phyloP scores from a whole-genome alignment of 2,888 invertebrate species.

The Eupithecia subumbrata region DNA sequence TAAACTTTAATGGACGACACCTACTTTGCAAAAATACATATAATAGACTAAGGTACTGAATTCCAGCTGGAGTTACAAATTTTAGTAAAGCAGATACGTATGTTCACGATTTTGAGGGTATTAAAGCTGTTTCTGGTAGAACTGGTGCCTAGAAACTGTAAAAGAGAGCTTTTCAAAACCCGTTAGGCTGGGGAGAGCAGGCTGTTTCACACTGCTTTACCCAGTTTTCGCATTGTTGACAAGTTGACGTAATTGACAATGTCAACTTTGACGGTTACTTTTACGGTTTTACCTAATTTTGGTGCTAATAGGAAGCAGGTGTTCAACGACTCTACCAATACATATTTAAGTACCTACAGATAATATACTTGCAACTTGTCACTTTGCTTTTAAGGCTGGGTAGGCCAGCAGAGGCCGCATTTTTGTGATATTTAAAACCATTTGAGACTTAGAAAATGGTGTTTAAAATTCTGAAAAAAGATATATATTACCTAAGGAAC shows the following conservation, averaged over 20 bases:
- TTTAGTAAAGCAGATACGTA: neutral
- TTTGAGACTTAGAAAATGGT: no score
- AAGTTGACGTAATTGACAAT: constrained; percentile 29
- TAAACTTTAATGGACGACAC: no score
- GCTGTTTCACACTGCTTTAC: constrained; percentile 8
- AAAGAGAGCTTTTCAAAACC: constrained; percentile 4
- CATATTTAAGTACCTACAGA: neutral
- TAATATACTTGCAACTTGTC: no score
- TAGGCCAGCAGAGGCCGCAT: no score
- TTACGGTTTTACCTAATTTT: constrained; percentile 30
- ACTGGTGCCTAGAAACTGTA: neutral
- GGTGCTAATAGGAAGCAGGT: constrained; percentile 22
- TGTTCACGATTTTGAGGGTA: neutral
- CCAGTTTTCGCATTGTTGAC: constrained; percentile 17
- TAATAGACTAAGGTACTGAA: neutral
- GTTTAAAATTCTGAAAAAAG: no score
- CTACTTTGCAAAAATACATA: no score
- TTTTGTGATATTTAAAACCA: no score
- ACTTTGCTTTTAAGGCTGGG: no score
- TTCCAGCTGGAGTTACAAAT: neutral
- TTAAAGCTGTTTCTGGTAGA: neutral
- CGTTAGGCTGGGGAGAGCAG: constrained; percentile 14
- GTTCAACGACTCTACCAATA: constrained; percentile 27
- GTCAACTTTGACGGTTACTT: constrained; percentile 38
- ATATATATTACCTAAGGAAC: no score